phyloP scores from a whole-genome alignment of 1,140 invertebrate species.

The Drosophila eugracilis region DNA sequence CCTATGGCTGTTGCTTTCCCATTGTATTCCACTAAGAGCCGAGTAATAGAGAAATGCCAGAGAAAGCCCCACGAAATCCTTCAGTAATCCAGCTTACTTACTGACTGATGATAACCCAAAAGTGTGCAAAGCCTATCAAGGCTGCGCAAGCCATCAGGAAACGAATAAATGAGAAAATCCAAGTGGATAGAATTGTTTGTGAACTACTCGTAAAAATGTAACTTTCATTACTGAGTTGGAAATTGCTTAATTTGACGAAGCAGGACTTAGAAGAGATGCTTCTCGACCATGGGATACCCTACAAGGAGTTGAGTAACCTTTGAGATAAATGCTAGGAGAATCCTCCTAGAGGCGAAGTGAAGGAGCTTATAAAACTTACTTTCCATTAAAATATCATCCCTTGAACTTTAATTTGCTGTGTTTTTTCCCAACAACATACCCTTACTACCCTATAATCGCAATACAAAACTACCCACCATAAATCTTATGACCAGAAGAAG shows the following conservation, averaged over 20 bases:
- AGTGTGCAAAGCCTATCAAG: constrained; percentile 73
- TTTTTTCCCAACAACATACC: not conserved
- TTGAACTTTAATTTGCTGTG: not conserved
- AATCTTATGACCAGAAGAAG: constrained; percentile 29
- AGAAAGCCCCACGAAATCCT: constrained; percentile 71
- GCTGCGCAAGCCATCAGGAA: constrained; percentile 14
- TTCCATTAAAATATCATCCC: too few species aligned
- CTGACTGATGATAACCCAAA: constrained; percentile 74
- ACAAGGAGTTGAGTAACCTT: too few species aligned
- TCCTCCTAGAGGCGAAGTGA: too few species aligned
- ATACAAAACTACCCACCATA: constrained; percentile 26
- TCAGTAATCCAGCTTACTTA: constrained; percentile 73
- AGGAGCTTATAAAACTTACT: not conserved
- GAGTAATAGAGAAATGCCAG: constrained; percentile 54
- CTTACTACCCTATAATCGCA: constrained; percentile 9
- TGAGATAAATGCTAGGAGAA: too few species aligned
- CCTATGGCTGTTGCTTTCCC: constrained; percentile 33
- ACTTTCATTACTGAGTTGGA: constrained; percentile 35
- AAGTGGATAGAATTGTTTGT: constrained; percentile 58
- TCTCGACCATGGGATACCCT: not conserved
- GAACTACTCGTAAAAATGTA: constrained; percentile 61
- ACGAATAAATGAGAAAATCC: constrained; percentile 21
- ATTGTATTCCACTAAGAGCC: constrained; percentile 30
- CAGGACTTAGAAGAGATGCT: not conserved
- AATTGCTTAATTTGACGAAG: constrained; percentile 57